phyloP scores from a whole-genome alignment of 1,140 invertebrate genomes.

The Fopius arisanus region DNA sequence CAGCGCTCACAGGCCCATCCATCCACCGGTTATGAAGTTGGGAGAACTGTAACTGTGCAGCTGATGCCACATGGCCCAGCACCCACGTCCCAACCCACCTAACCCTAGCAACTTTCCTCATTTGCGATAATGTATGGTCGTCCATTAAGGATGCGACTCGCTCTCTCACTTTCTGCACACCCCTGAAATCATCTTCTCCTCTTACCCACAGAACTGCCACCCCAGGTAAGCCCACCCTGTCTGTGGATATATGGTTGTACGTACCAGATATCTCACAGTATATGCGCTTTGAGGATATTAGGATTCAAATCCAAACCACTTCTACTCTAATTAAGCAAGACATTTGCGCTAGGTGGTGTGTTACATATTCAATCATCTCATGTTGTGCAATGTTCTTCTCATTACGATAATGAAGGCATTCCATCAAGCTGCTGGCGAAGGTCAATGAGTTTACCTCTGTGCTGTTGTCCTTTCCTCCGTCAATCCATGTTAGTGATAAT shows the following conservation, averaged over 20 bases:
- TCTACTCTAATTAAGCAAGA: constrained; percentile 4
- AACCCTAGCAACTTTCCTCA: constrained; percentile 37
- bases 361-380: neutral
- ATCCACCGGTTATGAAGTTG: constrained; percentile 31
- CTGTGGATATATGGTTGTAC: neutral
- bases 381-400: neutral
- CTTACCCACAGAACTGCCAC: constrained; percentile 7
- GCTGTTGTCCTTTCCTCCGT: no score
- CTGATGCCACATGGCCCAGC: constrained; percentile 35
- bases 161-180: constrained; percentile 8
- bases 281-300: neutral
- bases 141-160: constrained; percentile 34
- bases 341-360: neutral
- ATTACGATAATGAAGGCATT: neutral
- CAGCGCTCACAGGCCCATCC: constrained; percentile 16
- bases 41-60: constrained; percentile 33
- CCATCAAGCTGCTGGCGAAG: neutral
- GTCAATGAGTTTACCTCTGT: no score
- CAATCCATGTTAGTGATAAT: no score
- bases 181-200: constrained; percentile 13
- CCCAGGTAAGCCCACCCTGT: constrained; percentile 4
- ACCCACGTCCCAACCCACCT: constrained; percentile 16
- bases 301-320: neutral
- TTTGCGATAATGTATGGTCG: constrained; percentile 41
- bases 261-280: neutral